Base-by-base conservation (phyloP, 2,113 vertebrate genomes). In the Zootoca vivipara region DNA sequence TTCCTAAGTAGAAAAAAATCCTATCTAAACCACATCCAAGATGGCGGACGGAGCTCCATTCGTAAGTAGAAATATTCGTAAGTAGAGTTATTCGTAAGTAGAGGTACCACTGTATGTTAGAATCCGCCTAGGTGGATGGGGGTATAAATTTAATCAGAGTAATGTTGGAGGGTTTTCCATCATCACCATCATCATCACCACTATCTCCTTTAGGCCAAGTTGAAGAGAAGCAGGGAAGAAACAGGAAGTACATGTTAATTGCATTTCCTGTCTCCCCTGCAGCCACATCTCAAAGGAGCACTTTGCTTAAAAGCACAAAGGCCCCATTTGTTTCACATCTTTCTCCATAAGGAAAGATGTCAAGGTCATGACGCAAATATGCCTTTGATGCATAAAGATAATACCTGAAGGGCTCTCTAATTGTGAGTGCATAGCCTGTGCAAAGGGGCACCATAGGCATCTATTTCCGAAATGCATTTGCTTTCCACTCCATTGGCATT, bases 401-500 rank as follows among this genome's bases (percentile, higher is more conserved):
- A 7, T 12, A 62, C 42, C 72, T 26, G 3, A 58, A 6, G 4
- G 26, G 0, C 77, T 85, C 28, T 1, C 24, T 75, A 35, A 8
- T 91, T 35, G 78, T 77, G 86, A 78, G 3, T 64, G 8, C 22
- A 35, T 67, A 72, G 15, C 22, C 40, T 40, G 24, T 88, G 15
- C 24, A 2, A 12, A 82, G 52, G 69, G 28, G 85, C 30, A 4
- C 90, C 58, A 81, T 89, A 78, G 80, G 2, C 18, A 91, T 56
- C 40, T 90, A 24, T 89, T 64, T 85, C 82, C n/a, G 77, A 85
- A 91, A 89, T 40, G 82, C 88, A 84, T 79, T 90, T 90, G 79
- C 46, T 92, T 94, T 93, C 72, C 69, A 89, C 77, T 64, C 16
- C 79, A 73, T 35, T 92, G 62, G 3, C 42, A 82, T 92, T 92